Evolutionary conservation across 92 coral and sea anemone genomes (phyloP), one percentile per base, ranked within the genome.

Genomic region (Scolanthus callimorphus): DNA sequence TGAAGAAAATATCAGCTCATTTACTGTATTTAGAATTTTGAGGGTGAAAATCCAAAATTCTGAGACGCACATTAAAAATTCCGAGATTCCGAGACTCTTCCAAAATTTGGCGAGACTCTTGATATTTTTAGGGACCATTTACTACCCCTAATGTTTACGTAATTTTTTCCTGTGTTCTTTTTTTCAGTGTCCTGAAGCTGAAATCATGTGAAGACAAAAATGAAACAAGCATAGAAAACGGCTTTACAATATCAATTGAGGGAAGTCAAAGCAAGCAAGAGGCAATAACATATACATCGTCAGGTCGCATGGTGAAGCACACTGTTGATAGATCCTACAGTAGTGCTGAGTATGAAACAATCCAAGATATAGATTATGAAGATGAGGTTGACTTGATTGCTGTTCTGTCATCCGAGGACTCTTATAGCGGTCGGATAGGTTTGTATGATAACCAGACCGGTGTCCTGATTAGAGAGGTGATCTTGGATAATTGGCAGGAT

Each of bases 381-480:
- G 99, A 94, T 71, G 99, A 94, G 34, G 76, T 94, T 19, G 99
- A 89, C 49, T 23, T 94, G 20, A 57, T 94, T 17, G 99, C 84
- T 49, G 83, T 94, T 20, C 73, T 94, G 34, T 85, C 82, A 2
- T 69, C 87, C 24, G 66, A 53, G 29, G 84, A 60, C 47, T 59
- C 60, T 6, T 48, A 60, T 23, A 50, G 21, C 25, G 97, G 94
- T 17, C 30, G 57, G 15, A 86, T 94, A 27, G 99, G 95, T 25
- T 67, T 94, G 51, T 84, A 84, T 59, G 99, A 94, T 65, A 94
- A 94, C 78, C 88, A 94, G 53, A 85, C 94, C 26, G 99, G 97
- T 15, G 3, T 20, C 2, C 65, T 73, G 17, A 37, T 94, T 15
- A 82, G 71, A 12, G 84, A 78, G 39, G 63, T 71, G 11, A 17